Percentiles rank a stretch among this genome's conserved stretches.
Conservation (phyloP, 2,888 invertebrate species). For the Nomada ferruginata region DNA sequence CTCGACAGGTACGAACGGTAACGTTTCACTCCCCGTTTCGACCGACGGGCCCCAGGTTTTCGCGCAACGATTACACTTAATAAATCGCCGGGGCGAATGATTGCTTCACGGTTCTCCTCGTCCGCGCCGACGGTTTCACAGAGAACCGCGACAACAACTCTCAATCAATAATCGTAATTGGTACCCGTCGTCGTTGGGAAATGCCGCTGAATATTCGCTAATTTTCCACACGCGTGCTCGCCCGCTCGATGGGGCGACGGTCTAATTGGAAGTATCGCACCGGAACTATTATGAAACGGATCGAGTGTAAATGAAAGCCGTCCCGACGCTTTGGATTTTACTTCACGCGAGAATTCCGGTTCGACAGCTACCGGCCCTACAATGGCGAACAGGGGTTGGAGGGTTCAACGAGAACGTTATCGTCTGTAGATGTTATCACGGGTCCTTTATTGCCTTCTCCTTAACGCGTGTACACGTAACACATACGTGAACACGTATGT, state of each 20-base stretch:
- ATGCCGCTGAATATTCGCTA: conserved; percentile 40
- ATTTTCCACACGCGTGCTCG: conserved; percentile 37
- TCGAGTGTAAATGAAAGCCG: conserved; percentile 35
- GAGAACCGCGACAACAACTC: conserved; percentile 16
- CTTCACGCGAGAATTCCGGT: not conserved
- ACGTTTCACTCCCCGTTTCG: not conserved
- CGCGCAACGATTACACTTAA: conserved; percentile 24
- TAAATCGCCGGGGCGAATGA: conserved; percentile 10
- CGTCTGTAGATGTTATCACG: conserved; percentile 32
- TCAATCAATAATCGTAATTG: conserved; percentile 55
- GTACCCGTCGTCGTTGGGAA: conserved; percentile 16
- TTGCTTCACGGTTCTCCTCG: conserved; percentile 24
- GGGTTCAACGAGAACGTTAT: conserved; percentile 30
- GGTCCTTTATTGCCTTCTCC: conserved; percentile 35
- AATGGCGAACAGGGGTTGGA: not conserved
- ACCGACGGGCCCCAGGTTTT: not conserved
- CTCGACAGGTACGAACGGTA: conserved; percentile 3
- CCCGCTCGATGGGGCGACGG: conserved; percentile 23
- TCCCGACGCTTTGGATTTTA: conserved; percentile 3
- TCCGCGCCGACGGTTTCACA: conserved; percentile 3
- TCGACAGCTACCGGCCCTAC: not conserved
- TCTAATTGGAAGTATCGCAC: conserved; percentile 39
- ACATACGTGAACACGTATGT: no score
- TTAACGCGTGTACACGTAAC: conserved; percentile 2
- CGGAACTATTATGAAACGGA: conserved; percentile 17